A percentile compares a stretch with the other conserved stretches of the same genome.
These are phyloP conservation scores for Scomber japonicus DNA, from an alignment of 2,113 vertebrate genomes.

Conservation along the genomic window DNA sequence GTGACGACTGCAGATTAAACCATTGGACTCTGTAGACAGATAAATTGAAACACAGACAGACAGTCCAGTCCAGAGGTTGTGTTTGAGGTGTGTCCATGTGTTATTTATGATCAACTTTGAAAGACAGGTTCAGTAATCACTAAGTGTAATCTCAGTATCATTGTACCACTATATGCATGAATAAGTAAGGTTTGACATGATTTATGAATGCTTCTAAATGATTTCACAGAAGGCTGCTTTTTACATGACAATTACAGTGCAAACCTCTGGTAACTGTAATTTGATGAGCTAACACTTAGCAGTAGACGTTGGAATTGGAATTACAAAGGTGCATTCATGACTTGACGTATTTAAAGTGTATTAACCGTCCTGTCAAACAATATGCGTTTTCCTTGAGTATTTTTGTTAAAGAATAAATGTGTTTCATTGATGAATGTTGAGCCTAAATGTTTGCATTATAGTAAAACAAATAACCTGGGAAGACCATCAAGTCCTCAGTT, in stretches of 20 bases:
- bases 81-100: neutral
- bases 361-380: neutral
- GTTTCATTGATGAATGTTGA: neutral
- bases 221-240: constrained; percentile 43
- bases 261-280: constrained; percentile 67
- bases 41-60: constrained; percentile 49
- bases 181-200: neutral
- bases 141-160: neutral
- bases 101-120: neutral
- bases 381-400: constrained; percentile 2
- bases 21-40: constrained; percentile 75
- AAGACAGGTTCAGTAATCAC: neutral
- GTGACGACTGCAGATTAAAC: constrained; percentile 81
- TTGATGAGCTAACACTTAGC: constrained; percentile 51
- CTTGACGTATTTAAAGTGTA: neutral
- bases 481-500: neutral
- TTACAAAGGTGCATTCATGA: constrained; percentile 30
- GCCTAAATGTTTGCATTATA: neutral
- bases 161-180: neutral
- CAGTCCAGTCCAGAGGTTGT: neutral
- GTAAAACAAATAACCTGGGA: neutral
- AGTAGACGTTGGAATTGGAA: constrained; percentile 15
- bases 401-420: neutral
- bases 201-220: constrained; percentile 23
- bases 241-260: constrained; percentile 65